phyloP scores from a whole-genome alignment of 2,113 vertebrate species.

The Leucopsar rothschildi region DNA sequence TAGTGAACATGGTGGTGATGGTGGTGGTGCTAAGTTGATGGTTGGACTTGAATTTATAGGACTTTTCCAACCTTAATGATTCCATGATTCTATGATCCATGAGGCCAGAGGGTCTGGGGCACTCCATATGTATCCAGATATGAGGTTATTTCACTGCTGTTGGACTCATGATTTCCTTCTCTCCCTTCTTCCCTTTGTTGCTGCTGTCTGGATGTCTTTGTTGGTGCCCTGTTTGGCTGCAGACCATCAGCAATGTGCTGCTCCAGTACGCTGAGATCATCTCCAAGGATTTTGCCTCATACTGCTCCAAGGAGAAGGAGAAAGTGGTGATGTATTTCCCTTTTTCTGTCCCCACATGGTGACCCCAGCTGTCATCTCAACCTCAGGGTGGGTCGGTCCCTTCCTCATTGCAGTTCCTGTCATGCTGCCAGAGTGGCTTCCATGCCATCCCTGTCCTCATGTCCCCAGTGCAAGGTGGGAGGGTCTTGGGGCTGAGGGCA shows the following conservation, averaged over 20 bases:
- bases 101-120: neutral
- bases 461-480: neutral
- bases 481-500: neutral
- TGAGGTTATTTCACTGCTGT: neutral
- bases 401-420: neutral
- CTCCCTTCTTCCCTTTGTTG: neutral
- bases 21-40: neutral
- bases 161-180: neutral
- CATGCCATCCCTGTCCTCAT: fast-evolving
- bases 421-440: neutral
- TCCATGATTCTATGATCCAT: neutral
- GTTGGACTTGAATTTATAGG: neutral
- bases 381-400: fast-evolving
- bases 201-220: neutral
- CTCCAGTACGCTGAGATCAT: constrained; percentile 95
- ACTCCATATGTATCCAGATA: neutral
- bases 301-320: constrained; percentile 97
- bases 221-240: neutral
- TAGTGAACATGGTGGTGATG: neutral
- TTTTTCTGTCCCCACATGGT: neutral
- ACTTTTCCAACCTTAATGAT: neutral
- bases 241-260: constrained; percentile 98
- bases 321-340: constrained; percentile 77
- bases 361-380: neutral
- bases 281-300: constrained; percentile 90